Conservation (phyloP, 92 coral and sea anemone genomes). For the Montipora capitata region DNA sequence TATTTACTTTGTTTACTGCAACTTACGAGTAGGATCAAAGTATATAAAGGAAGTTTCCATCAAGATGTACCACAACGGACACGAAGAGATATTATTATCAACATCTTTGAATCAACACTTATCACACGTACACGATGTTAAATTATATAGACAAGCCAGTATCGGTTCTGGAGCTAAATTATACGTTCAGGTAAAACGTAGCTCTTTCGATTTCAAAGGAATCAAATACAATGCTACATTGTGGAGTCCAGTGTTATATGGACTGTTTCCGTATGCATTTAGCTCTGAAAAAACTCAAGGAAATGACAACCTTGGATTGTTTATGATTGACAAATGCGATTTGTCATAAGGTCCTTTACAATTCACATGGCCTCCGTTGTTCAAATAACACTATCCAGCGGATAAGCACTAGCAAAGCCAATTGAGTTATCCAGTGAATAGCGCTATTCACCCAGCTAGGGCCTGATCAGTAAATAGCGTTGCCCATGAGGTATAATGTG, state of each 20-base stretch:
- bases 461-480: too few relatives aligned
- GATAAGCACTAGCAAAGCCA: too few relatives aligned
- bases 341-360: not conserved
- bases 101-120: not conserved
- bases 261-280: not conserved
- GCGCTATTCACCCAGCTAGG: too few relatives aligned
- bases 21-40: not conserved
- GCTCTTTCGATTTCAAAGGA: not conserved
- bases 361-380: not conserved
- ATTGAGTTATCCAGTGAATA: too few relatives aligned
- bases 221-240: not conserved
- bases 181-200: not conserved
- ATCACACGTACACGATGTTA: not conserved
- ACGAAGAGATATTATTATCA: not conserved
- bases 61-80: not conserved
- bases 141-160: not conserved
- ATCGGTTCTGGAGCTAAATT: not conserved
- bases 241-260: too few relatives aligned
- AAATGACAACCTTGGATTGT: slow-evolving; percentile 31
- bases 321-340: not conserved
- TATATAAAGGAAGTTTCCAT: not conserved
- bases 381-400: too few relatives aligned
- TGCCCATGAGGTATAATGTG: too few relatives aligned
- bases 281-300: not conserved
- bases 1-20: slow-evolving; percentile 23